Conservation (phyloP, 2,113 vertebrate genomes). For the Antigone vipio region DNA sequence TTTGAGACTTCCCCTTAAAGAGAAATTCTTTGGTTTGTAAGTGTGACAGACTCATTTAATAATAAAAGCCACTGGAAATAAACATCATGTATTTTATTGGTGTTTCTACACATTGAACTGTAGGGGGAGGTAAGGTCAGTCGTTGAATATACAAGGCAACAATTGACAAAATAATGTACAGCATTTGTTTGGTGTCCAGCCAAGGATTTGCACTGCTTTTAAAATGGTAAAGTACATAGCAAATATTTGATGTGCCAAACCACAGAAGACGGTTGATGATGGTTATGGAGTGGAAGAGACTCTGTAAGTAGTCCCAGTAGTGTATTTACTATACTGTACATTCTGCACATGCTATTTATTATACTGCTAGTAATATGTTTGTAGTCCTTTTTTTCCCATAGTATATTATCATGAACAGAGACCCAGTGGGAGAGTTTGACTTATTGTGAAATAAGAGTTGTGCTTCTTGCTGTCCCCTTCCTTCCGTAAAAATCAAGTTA, state of each 20-base stretch:
- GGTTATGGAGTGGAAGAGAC: slow-evolving; percentile 8
- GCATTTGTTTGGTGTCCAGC: slow-evolving; percentile 22
- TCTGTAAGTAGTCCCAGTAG: slow-evolving; percentile 23
- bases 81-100: neutral
- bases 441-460: neutral
- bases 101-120: neutral
- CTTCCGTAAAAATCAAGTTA: neutral
- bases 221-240: slow-evolving; percentile 22
- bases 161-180: slow-evolving; percentile 22
- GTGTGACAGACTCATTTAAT: neutral
- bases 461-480: neutral
- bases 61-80: neutral
- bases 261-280: slow-evolving; percentile 43
- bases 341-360: slow-evolving; percentile 56
- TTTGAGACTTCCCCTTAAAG: neutral
- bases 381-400: neutral
- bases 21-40: neutral
- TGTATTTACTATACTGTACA: slow-evolving; percentile 24
- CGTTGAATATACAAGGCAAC: neutral
- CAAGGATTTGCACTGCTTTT: slow-evolving; percentile 36
- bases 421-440: neutral
- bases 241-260: slow-evolving; percentile 47
- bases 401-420: slow-evolving; percentile 20
- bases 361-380: neutral
- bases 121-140: slow-evolving; percentile 36